Evolutionary conservation across 1,140 invertebrate species (phyloP).

Genomic region (Pachypsylla venusta): DNA sequence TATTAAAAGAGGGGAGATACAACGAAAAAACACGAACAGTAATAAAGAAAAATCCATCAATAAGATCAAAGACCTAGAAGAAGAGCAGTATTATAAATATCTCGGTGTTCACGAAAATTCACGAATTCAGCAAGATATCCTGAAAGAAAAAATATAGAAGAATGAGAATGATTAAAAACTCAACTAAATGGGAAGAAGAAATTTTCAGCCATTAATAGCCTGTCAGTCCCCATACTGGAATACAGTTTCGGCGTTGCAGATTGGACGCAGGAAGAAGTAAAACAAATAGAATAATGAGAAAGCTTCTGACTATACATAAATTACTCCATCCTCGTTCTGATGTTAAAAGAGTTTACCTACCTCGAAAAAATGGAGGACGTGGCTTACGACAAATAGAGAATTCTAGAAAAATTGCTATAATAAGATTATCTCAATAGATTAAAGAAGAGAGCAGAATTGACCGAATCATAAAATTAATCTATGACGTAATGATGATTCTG

Average conservation of each 20-base stretch:
- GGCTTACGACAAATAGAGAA: not conserved
- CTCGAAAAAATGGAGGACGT: not conserved
- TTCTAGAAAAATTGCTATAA: not conserved
- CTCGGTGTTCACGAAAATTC: not conserved
- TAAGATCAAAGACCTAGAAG: constrained; percentile 7
- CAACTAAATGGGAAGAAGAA: not conserved
- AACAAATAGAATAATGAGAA: constrained; percentile 5
- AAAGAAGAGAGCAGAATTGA: not conserved
- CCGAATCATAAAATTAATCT: not conserved
- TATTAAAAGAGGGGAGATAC: not conserved
- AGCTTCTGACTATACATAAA: not conserved
- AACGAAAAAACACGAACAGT: not conserved
- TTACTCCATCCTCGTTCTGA: not conserved
- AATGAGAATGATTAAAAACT: constrained; percentile 6
- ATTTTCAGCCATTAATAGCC: not conserved
- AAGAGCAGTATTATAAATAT: not conserved
- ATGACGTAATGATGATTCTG: not conserved
- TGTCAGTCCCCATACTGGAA: not conserved
- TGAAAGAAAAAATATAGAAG: constrained; percentile 8
- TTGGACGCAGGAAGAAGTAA: not conserved
- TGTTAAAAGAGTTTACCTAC: not conserved
- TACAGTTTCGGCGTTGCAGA: constrained; percentile 1
- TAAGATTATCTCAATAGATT: not conserved
- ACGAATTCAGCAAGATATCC: not conserved
- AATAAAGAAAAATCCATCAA: not conserved